Evolutionary conservation across 2,113 vertebrate genomes (phyloP).

Genomic region (Oriolus oriolus): DNA sequence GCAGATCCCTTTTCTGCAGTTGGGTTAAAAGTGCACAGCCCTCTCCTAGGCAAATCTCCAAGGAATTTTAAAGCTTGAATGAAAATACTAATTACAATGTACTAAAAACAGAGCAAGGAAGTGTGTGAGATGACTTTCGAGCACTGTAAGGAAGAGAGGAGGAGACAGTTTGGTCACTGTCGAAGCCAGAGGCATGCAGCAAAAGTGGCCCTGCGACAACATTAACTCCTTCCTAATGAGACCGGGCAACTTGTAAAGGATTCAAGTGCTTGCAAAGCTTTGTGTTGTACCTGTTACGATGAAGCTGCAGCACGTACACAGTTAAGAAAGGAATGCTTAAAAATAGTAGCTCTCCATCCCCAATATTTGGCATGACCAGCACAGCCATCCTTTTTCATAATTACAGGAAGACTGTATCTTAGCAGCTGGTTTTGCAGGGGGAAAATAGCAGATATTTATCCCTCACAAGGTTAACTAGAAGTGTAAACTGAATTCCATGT

Average conservation of each 20-base stretch:
- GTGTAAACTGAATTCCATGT: constrained; percentile 46
- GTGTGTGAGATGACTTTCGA: constrained; percentile 6
- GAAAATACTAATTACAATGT: constrained; percentile 48
- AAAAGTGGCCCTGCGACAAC: fast-evolving
- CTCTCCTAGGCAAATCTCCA: constrained; percentile 46
- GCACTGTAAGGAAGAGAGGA: not conserved
- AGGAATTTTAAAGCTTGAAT: constrained; percentile 57
- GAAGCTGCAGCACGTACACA: fast-evolving
- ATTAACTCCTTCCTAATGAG: not conserved
- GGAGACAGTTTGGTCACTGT: not conserved
- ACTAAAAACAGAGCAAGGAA: constrained; percentile 53
- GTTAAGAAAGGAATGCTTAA: not conserved
- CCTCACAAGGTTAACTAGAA: constrained; percentile 20
- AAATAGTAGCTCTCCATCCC: not conserved
- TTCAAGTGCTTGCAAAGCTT: not conserved
- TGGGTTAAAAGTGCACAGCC: constrained; percentile 51
- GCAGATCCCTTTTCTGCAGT: constrained; percentile 38
- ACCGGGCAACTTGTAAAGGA: not conserved
- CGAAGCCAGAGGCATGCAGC: not conserved
- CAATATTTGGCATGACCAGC: not conserved
- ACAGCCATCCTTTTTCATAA: not conserved
- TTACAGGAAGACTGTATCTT: not conserved
- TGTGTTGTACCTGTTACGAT: fast-evolving
- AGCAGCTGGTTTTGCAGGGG: not conserved
- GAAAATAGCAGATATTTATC: not conserved